These are phyloP conservation scores for Bombycilla garrulus DNA, from an alignment of 2,113 vertebrate species.

Conservation along the genomic window DNA sequence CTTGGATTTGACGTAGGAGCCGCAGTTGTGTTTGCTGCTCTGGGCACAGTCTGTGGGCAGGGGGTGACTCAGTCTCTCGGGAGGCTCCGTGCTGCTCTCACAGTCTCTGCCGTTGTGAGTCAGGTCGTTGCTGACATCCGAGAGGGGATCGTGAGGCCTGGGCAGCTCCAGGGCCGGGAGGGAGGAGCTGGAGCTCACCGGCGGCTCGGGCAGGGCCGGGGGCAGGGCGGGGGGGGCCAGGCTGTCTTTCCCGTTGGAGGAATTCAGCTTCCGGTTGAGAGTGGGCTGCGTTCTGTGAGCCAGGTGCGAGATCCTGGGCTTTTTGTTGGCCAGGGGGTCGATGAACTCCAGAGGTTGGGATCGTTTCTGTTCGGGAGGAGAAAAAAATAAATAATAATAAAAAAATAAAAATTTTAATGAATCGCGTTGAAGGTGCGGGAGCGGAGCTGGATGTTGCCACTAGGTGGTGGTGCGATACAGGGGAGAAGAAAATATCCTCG, in stretches of 20 bases:
- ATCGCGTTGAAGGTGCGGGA: rapidly evolving
- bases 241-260: slow-evolving; percentile 78
- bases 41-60: slow-evolving; percentile 64
- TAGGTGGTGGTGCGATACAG: slow-evolving; percentile 30
- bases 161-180: slow-evolving; percentile 79
- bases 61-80: slow-evolving; percentile 73
- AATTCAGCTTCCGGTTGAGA: slow-evolving; percentile 84
- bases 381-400: background rate
- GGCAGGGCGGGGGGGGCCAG: slow-evolving; percentile 39
- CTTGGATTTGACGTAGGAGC: slow-evolving; percentile 80
- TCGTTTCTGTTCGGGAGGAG: slow-evolving; percentile 79
- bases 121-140: slow-evolving; percentile 89
- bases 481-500: rapidly evolving
- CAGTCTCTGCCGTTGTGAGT: slow-evolving; percentile 86
- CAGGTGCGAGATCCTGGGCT: slow-evolving; percentile 90
- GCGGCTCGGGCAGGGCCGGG: background rate
- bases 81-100: slow-evolving; percentile 73
- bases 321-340: slow-evolving; percentile 90
- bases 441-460: background rate
- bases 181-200: slow-evolving; percentile 64
- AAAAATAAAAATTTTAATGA: too few relatives aligned
- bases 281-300: slow-evolving; percentile 79
- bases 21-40: slow-evolving; percentile 54
- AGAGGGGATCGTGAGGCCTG: slow-evolving; percentile 83
- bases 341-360: slow-evolving; percentile 84